These are phyloP conservation scores for Miltochrista miniata DNA, from an alignment of 2,888 invertebrate genomes.

Conservation along the genomic window DNA sequence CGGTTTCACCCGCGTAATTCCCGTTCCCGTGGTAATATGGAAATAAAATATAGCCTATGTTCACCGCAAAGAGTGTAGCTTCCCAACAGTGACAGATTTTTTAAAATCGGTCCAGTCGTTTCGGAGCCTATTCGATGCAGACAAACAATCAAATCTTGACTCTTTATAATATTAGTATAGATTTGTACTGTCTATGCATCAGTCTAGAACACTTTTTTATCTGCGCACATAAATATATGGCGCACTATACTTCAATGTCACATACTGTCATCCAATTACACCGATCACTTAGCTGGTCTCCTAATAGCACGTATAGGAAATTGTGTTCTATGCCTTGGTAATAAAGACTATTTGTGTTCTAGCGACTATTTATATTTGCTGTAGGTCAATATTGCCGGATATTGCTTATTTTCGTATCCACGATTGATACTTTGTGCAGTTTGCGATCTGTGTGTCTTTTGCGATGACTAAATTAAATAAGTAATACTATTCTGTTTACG, in stretches of 20 bases:
- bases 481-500: no score
- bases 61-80: no score
- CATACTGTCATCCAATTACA: slow-evolving; percentile 55
- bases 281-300: slow-evolving; percentile 27
- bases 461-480: background rate
- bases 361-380: background rate
- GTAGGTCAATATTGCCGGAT: slow-evolving; percentile 20
- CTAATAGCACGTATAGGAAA: slow-evolving; percentile 29
- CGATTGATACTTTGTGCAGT: slow-evolving; percentile 5
- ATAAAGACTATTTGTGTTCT: background rate
- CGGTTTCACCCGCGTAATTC: no score
- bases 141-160: no score
- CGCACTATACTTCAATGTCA: slow-evolving; percentile 46
- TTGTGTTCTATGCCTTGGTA: slow-evolving; percentile 4
- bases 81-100: no score
- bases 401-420: slow-evolving; percentile 15
- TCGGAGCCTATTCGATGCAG: no score
- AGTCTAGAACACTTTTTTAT: background rate
- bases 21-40: no score
- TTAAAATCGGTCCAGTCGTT: no score
- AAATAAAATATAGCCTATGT: no score
- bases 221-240: slow-evolving; percentile 20
- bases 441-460: background rate
- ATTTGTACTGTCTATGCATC: no score
- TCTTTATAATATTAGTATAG: no score